Conservation (phyloP, 2,888 invertebrate genomes). For the Lumbricus terrestris region DNA sequence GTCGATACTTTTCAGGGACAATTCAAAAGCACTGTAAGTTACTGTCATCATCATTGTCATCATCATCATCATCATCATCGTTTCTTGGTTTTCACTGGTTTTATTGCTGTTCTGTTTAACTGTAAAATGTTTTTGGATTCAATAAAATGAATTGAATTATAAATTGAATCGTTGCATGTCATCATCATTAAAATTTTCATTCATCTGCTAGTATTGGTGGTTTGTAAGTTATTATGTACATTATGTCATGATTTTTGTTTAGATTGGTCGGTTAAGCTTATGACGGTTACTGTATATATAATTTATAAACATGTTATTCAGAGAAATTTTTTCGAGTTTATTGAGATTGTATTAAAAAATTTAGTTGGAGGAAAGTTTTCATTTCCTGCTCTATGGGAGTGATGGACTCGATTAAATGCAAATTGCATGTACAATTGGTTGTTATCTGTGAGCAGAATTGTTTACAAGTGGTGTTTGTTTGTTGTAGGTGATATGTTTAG, state of each 20-base stretch:
- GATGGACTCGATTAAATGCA: background rate
- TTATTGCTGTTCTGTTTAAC: too few relatives aligned
- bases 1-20: slow-evolving; percentile 69
- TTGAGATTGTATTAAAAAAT: too few relatives aligned
- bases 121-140: too few relatives aligned
- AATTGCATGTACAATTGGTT: background rate
- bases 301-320: background rate
- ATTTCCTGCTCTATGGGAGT: too few relatives aligned
- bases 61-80: too few relatives aligned
- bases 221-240: background rate
- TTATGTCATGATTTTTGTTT: background rate
- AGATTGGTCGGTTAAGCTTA: background rate
- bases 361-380: too few relatives aligned
- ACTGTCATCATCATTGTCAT: background rate
- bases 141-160: too few relatives aligned
- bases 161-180: too few relatives aligned
- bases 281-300: background rate
- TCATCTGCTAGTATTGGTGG: background rate
- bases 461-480: background rate
- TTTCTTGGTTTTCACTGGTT: too few relatives aligned
- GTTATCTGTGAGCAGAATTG: background rate
- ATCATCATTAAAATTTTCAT: background rate
- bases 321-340: background rate
- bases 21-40: slow-evolving; percentile 67
- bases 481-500: slow-evolving; percentile 66